phyloP scores from a whole-genome alignment of 1,140 invertebrate species.

The Aricia agestis region DNA sequence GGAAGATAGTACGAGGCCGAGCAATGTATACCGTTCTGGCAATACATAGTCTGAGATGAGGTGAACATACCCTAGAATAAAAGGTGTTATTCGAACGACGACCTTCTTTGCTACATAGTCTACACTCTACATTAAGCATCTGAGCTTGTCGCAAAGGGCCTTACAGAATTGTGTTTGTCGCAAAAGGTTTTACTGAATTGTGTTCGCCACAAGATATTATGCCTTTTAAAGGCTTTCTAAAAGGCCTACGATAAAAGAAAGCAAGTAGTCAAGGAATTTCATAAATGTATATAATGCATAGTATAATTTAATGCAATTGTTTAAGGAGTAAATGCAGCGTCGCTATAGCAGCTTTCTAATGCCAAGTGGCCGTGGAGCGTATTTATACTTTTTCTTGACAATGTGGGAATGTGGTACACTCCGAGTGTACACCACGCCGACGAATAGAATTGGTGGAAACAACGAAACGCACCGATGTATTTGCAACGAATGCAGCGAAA shows the following conservation, averaged over 20 bases:
- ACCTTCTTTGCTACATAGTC: neutral
- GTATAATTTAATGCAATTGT: conserved; percentile 10
- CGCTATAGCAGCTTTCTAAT: conserved; percentile 56
- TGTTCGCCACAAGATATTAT: too few species aligned
- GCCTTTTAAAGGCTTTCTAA: too few species aligned
- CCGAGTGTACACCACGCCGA: conserved; percentile 3
- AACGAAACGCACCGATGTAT: conserved; percentile 66
- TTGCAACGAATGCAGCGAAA: conserved; percentile 75
- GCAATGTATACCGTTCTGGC: neutral
- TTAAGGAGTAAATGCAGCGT: conserved; percentile 11
- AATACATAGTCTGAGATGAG: conserved; percentile 4
- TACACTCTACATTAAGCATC: neutral
- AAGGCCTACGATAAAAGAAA: neutral
- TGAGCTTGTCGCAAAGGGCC: neutral
- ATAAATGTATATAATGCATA: neutral
- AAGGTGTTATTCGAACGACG: conserved; percentile 3
- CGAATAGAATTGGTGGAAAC: conserved; percentile 63
- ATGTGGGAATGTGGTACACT: conserved; percentile 54
- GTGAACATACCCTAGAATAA: neutral
- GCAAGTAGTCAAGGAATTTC: neutral
- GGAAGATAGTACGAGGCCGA: conserved; percentile 6
- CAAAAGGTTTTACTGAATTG: too few species aligned
- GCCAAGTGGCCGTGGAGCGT: conserved; percentile 42
- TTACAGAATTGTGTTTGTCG: too few species aligned
- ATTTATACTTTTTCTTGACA: conserved; percentile 42